Base-by-base conservation (phyloP, 2,888 invertebrate species). In the Aporophyla lueneburgensis region DNA sequence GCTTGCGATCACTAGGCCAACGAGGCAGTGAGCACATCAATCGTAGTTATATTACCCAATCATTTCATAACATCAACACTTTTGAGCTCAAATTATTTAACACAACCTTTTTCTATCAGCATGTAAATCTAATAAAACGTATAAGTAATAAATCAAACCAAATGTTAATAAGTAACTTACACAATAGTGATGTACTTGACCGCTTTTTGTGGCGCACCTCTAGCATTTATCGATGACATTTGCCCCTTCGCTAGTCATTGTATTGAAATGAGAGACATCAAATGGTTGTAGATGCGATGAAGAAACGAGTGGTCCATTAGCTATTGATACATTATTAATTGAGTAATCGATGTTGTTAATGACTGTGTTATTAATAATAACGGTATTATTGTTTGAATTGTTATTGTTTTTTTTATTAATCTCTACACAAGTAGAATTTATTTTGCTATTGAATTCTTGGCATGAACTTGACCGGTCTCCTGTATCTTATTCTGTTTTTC, bases 171-270 rank as follows among this genome's bases (percentile, higher is more conserved):
- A 80, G 67, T 27, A 40, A 19, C 62, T 83, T 80, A 61, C 53
- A 80, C 73, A 86, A 84, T 76, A 72, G 59, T 71, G 67, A 14
- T 80, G 82, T 85, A 75, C 81, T 82, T 80, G 85, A 86, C 80
- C 82, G 76, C 62, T 77, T 78, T 81, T 74, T 81, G 46, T 62
- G 24, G 68, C 73, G 56, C 68, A 66, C 63, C 61, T 81, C 71
- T 81, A 65, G 63, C 58, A 71, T 49, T 83, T 69, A 80, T 80
- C 74, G 80, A 66, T 59, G 83, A 74, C 76, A 86, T 83, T 82
- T 86, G 78, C 87, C 81, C 85, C 81, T 86, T 88, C 82, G 81
- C 80, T 76, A 63, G 51, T 68, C 59, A 76, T 72, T 74, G 78
- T 75, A 72, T 72, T 82, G 51, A 78, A 59, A 74, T 77, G 66